These are phyloP conservation scores for Cataglyphis rosenhaueri DNA, from an alignment of 2,888 invertebrate genomes.

Conservation along the genomic window DNA sequence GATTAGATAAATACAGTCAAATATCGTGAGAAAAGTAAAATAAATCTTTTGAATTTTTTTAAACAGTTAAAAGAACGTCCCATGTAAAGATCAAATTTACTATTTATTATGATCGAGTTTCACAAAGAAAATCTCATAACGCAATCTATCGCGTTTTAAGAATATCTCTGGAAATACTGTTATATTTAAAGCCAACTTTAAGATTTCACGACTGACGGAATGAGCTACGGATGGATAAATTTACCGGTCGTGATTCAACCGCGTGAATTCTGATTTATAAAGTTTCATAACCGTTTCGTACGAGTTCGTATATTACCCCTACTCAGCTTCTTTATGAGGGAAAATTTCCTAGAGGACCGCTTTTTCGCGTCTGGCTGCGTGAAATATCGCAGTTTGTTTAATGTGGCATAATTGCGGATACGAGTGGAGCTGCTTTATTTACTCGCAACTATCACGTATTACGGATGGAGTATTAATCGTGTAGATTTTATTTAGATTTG, in stretches of 20 bases:
- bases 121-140: not conserved
- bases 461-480: not conserved
- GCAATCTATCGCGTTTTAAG: not conserved
- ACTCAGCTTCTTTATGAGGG: not conserved
- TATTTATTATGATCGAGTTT: not conserved
- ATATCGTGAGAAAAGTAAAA: not conserved
- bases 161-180: not conserved
- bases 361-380: not conserved
- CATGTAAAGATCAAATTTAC: not conserved
- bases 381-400: slow-evolving; percentile 8
- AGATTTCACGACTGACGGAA: not conserved
- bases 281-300: slow-evolving; percentile 20
- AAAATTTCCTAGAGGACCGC: not conserved
- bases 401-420: slow-evolving; percentile 16
- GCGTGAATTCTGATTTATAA: not conserved
- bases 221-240: not conserved
- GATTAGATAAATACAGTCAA: not conserved
- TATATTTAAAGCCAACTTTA: not conserved
- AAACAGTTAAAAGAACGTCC: not conserved
- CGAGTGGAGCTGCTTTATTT: slow-evolving; percentile 2
- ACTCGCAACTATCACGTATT: not conserved
- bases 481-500: not conserved
- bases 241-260: not conserved
- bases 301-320: not conserved
- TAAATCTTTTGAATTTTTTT: not conserved